phyloP scores from a whole-genome alignment of 2,113 vertebrate genomes.

The Circaetus gallicus region DNA sequence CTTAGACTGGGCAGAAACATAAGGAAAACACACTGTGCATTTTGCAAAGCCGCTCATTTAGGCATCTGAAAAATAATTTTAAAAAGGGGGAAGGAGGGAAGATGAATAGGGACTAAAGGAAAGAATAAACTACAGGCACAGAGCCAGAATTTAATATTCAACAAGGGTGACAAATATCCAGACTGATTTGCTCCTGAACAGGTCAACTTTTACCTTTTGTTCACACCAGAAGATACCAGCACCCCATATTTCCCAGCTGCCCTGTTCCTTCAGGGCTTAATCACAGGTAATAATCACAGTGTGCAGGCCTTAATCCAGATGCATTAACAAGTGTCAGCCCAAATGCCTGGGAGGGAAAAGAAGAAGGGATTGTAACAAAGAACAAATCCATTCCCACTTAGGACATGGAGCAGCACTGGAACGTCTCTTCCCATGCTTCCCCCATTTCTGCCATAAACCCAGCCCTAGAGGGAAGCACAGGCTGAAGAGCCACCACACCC shows the following conservation, averaged over 20 bases:
- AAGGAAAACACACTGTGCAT: conserved; percentile 1
- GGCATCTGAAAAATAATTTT: background rate
- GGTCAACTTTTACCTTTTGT: background rate
- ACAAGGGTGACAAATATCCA: background rate
- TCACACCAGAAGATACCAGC: background rate
- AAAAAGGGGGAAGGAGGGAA: background rate
- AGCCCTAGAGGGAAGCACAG: background rate
- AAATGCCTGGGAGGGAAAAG: background rate
- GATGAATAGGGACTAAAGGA: background rate
- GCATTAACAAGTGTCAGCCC: background rate
- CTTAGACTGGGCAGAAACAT: background rate
- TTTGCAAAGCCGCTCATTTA: conserved; percentile 23
- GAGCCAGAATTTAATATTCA: background rate
- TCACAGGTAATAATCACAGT: background rate
- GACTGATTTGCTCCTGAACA: background rate
- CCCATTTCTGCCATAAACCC: background rate
- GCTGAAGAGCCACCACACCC: background rate
- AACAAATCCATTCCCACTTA: background rate
- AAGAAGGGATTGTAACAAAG: background rate
- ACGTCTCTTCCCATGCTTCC: background rate
- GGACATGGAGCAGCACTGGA: background rate
- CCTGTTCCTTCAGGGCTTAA: background rate
- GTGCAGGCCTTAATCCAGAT: background rate
- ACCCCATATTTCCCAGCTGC: background rate
- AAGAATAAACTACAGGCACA: background rate